These are phyloP conservation scores for Atethmia centrago DNA, from an alignment of 2,888 invertebrate genomes.

Conservation along the genomic window DNA sequence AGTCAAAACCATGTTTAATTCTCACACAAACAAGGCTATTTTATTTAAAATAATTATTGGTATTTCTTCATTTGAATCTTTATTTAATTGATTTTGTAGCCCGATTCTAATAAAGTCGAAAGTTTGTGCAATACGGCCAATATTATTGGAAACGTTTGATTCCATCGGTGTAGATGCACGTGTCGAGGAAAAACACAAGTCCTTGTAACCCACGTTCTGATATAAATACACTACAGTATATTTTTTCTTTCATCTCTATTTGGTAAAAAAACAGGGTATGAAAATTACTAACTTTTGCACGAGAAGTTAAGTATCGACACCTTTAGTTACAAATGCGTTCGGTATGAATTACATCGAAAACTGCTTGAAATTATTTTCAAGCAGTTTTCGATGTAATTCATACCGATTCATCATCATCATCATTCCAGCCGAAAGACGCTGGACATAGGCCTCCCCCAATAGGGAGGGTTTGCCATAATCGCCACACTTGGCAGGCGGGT, in stretches of 20 bases:
- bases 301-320: not conserved
- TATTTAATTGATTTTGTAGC: not conserved
- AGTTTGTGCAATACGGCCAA: constrained; percentile 10
- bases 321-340: not conserved
- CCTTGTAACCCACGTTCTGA: constrained; percentile 5
- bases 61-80: not conserved
- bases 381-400: no score
- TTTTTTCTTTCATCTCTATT: not conserved
- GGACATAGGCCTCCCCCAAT: no score
- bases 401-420: no score
- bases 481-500: no score
- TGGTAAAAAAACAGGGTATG: not conserved
- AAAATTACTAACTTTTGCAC: not conserved
- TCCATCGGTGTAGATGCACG: constrained; percentile 16
- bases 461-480: no score
- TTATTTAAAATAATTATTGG: not conserved
- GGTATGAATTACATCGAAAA: no score
- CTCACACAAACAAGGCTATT: not conserved
- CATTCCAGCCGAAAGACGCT: no score
- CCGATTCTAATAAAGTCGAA: not conserved
- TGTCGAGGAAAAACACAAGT: constrained; percentile 2
- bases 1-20: not conserved
- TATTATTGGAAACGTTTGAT: constrained; percentile 23
- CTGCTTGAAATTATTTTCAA: no score
- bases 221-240: constrained; percentile 18